Evolutionary conservation across 1,140 invertebrate genomes (phyloP), one percentile per base, ranked within the genome.

Genomic region (Scaptomyza graminum): DNA sequence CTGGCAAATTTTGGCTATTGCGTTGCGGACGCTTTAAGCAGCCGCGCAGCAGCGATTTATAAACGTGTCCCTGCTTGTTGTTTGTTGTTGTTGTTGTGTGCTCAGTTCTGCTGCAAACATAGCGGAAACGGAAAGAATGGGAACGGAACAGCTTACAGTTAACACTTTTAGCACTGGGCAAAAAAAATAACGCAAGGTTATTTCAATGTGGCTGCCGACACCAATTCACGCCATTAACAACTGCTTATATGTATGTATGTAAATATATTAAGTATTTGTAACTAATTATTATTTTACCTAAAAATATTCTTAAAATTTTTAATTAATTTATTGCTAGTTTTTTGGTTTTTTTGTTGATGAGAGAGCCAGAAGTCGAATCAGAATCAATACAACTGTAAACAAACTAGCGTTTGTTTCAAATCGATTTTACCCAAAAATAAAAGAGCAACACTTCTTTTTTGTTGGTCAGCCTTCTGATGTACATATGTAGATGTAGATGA

Each of bases 21-120:
- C 90, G 70, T 43, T 91, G 90, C 18, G 90, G 89, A 41, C 90
- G 74, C 68, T 90, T 90, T 22, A 91, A 37, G 59, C 90, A 91
- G 59, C 90, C 90, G 46, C 90, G 79, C 13, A 91, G 72, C 62
- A 91, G 72, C 7, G 90, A 90, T 49, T 91, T 91, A 57, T 91
- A 91, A 34, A 91, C 90, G 51, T 90, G 79, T 49, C 71, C 74
- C 43, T 76, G 73, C 51, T 75, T 67, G 51, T 54, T 69, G 52
- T 16, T 28, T 41, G 63, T 52, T 64, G 80, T 60, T 56, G 12
- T 34, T 64, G 80, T 60, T 56, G 12, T 34, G 13, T 59, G 13
- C 15, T 46, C 57, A 15, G 28, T n/a, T 47, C 57, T 60, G 57
- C 57, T 60, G 57, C 15, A 47, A 60, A 28, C 57, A 47, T 31